Conservation (phyloP, 2,888 invertebrate genomes). For the Dryococelus australis region DNA sequence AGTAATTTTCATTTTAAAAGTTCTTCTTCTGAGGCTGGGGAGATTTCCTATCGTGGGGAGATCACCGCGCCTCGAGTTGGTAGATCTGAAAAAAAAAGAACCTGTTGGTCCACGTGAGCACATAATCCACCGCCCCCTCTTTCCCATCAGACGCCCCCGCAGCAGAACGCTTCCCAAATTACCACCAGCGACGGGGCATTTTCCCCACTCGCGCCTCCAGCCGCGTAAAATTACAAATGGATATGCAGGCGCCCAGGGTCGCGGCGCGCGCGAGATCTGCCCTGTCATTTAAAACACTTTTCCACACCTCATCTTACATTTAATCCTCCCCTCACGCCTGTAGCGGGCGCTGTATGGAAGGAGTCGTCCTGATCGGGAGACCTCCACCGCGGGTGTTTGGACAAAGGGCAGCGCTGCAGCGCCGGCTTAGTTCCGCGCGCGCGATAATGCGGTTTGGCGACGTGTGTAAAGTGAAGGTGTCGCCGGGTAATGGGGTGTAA, state of each 20-base stretch:
- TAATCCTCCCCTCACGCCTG: neutral
- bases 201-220: neutral
- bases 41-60: neutral
- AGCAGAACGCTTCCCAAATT: neutral
- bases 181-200: neutral
- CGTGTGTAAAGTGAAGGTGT: neutral
- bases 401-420: neutral
- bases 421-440: neutral
- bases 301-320: neutral
- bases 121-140: neutral
- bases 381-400: neutral
- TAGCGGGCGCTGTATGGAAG: no score
- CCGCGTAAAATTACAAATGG: slow-evolving; percentile 10
- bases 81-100: neutral
- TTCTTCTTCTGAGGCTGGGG: no score
- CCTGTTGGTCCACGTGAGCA: neutral
- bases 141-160: neutral
- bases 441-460: neutral
- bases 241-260: neutral
- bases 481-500: neutral
- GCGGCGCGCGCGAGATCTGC: neutral
- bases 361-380: neutral
- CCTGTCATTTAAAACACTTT: slow-evolving; percentile 16
- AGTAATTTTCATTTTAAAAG: no score
- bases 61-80: neutral